phyloP scores from a whole-genome alignment of 2,113 vertebrate species.

The Ia io region DNA sequence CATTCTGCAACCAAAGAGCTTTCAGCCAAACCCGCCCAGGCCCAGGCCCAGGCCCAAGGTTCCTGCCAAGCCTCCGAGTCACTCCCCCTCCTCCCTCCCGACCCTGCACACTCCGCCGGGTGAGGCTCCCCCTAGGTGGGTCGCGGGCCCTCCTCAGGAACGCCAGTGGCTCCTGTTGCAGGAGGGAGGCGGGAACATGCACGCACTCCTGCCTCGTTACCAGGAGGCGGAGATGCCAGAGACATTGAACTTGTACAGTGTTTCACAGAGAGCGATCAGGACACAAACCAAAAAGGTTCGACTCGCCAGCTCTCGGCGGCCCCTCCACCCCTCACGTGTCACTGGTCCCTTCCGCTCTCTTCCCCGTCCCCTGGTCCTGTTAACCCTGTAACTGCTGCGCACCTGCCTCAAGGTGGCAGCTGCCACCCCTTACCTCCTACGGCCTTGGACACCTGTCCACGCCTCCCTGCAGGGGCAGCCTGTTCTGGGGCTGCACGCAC shows the following conservation, averaged over 20 bases:
- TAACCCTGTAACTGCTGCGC: too few species aligned
- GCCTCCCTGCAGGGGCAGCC: neutral
- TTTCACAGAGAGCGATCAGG: neutral
- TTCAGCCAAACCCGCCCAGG: constrained; percentile 8
- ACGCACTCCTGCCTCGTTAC: neutral
- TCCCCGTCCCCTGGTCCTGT: neutral
- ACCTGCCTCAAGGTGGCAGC: neutral
- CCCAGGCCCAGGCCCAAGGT: neutral
- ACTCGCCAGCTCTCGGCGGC: neutral
- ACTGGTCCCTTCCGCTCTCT: neutral
- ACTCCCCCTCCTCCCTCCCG: neutral
- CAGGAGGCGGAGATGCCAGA: neutral
- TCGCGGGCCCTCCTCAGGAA: neutral
- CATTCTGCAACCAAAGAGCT: constrained; percentile 50
- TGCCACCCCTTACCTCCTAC: neutral
- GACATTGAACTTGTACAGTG: neutral
- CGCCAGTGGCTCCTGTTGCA: neutral
- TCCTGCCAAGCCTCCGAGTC: constrained; percentile 18
- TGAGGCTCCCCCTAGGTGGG: neutral
- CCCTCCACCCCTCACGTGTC: neutral
- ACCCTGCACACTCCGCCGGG: neutral
- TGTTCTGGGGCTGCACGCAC: neutral
- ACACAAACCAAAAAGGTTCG: neutral
- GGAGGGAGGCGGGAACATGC: neutral
- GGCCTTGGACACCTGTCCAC: too few species aligned